Evolutionary conservation across 2,113 vertebrate genomes (phyloP).

Genomic region (Pan paniscus): DNA sequence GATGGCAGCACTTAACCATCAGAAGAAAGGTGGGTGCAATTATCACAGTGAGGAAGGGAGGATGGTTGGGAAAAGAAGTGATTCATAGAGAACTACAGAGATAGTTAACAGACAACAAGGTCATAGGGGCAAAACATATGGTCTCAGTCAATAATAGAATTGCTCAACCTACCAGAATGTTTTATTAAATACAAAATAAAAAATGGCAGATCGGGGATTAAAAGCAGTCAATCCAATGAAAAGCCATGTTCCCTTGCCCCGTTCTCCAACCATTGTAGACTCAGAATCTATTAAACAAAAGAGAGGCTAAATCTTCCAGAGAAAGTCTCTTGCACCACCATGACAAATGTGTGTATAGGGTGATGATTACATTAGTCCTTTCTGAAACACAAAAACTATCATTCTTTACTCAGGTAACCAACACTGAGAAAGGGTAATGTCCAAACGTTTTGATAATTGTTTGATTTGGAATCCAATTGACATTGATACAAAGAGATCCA

Average conservation of each 20-base stretch:
- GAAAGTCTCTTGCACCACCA: background rate
- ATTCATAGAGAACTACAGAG: background rate
- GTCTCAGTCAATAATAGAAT: background rate
- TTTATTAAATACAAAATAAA: background rate
- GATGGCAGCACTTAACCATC: background rate
- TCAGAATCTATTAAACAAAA: background rate
- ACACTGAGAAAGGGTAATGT: background rate
- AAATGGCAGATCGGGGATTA: background rate
- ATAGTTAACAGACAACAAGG: background rate
- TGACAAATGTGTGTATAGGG: too few relatives aligned
- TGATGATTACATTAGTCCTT: background rate
- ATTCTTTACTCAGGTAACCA: background rate
- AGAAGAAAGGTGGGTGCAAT: background rate
- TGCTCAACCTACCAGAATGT: background rate
- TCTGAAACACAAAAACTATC: background rate
- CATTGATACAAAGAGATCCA: background rate
- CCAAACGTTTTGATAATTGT: background rate
- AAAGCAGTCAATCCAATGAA: background rate
- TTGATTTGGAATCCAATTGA: background rate
- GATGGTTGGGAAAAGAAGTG: rapidly evolving
- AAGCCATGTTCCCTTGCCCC: background rate
- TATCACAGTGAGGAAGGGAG: background rate
- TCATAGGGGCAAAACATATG: background rate
- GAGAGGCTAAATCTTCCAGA: background rate
- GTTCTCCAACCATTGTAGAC: background rate